Conservation (phyloP, 2,888 invertebrate genomes). For the Troides helena region DNA sequence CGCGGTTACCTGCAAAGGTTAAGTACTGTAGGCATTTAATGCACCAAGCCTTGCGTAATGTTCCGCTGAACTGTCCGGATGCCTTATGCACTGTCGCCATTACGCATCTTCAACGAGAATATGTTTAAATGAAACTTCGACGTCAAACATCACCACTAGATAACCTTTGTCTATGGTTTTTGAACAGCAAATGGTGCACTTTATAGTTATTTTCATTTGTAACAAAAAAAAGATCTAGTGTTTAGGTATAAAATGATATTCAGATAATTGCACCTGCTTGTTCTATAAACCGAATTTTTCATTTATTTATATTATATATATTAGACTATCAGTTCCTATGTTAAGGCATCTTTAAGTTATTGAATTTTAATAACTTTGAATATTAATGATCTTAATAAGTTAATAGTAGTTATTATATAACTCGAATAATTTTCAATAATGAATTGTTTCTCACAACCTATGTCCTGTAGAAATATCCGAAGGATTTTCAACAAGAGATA, state of each 20-base stretch:
- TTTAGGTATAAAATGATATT: too few species aligned
- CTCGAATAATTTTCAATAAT: background rate
- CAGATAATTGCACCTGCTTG: too few species aligned
- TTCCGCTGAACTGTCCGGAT: conserved; percentile 44
- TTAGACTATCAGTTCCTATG: too few species aligned
- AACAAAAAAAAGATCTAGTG: too few species aligned
- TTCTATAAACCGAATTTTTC: too few species aligned
- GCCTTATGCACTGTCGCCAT: conserved; percentile 47
- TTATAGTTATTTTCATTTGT: too few species aligned
- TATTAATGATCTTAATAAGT: too few species aligned
- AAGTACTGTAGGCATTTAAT: conserved; percentile 65
- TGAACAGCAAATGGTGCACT: too few species aligned
- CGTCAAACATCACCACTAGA: background rate
- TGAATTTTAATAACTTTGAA: too few species aligned
- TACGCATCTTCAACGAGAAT: conserved; percentile 37
- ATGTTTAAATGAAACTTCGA: background rate
- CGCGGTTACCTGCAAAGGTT: conserved; percentile 61
- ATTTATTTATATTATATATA: too few species aligned
- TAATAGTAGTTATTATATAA: too few species aligned
- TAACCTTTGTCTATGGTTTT: background rate
- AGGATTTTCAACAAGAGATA: conserved; percentile 10
- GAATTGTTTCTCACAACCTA: background rate
- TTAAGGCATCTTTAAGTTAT: too few species aligned
- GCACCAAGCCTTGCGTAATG: conserved; percentile 59
- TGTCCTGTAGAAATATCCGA: conserved; percentile 8